Evolutionary conservation across 2,888 invertebrate species (phyloP), one percentile per base, ranked within the genome.

Genomic region (Nezara viridula): DNA sequence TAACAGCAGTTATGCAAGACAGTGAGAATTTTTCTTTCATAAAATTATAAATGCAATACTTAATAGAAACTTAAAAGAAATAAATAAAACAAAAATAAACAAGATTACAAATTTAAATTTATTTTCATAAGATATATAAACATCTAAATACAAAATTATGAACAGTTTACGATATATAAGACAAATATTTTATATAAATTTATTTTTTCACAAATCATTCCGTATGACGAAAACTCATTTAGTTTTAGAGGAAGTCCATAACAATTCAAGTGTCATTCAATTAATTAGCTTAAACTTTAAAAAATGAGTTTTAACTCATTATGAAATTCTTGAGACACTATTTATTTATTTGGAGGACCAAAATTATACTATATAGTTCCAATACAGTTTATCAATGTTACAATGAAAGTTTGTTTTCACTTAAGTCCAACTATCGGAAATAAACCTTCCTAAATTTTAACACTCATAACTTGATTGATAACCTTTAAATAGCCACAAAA

Each of bases 121-220:
- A 81, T 81, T 81, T 24, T 81, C 44, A 77, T 40, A 81, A n/a
- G 44, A 81, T 81, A 44, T 44, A 81, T 81, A 81, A 81, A 81
- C n/a, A 81, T 81, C 81, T 81, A 81, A 40, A 44, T 81, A 81
- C 81, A 81, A 81, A 81, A 81, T 81, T 44, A 81, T 81, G 16
- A 81, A 81, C 81, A 81, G 44, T 81, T 47, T 81, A 81, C 44
- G 44, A 44, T 81, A 81, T 81, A n/a, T n/a, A n/a, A 81, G 44
- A 81, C 44, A 81, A 77, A 44, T 81, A 47, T 44, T 81, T 44
- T 81, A n/a, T 81, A 81, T 44, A 81, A 37, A 37, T 73, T 32
- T 32, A 37, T 73, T 73, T 73, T 73, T 73, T 73, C 32, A 73
- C 66, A 73, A 73, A 27, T 37, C 37, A 73, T 73, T 73, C 37